phyloP scores from a whole-genome alignment of 2,888 invertebrate genomes.

The Odontomyia ornata region DNA sequence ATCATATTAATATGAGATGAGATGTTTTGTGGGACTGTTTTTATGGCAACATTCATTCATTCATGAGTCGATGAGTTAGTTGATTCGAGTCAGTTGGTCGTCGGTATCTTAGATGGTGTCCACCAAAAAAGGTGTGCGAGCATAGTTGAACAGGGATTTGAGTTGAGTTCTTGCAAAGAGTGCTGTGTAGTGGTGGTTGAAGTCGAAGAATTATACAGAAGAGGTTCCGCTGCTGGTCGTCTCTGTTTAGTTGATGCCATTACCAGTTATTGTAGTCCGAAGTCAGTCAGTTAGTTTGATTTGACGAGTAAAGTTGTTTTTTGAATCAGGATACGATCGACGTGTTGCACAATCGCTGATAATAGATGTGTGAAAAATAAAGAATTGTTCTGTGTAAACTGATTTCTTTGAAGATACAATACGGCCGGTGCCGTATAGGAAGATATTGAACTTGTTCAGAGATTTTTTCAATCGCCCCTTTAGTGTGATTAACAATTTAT shows the following conservation, averaged over 20 bases:
- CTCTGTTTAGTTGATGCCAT: conserved; percentile 39
- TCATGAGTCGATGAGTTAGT: conserved; percentile 37
- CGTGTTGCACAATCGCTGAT: conserved; percentile 45
- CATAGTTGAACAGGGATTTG: too few relatives aligned
- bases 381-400: conserved; percentile 25
- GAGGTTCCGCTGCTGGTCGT: conserved; percentile 4
- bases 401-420: conserved; percentile 15
- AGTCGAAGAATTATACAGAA: background rate
- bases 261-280: conserved; percentile 52
- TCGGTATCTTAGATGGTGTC: conserved; percentile 17
- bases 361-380: conserved; percentile 41
- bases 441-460: background rate
- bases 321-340: conserved; percentile 15
- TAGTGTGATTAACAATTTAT: background rate
- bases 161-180: too few relatives aligned
- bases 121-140: background rate
- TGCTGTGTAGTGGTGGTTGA: conserved; percentile 2
- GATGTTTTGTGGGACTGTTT: conserved; percentile 30
- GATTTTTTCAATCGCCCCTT: background rate
- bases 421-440: background rate
- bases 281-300: conserved; percentile 54
- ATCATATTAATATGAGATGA: conserved; percentile 32
- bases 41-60: conserved; percentile 30
- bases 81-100: conserved; percentile 36
- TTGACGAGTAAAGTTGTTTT: conserved; percentile 51